phyloP scores from a whole-genome alignment of 2,888 invertebrate genomes.

The Parnassius apollo region DNA sequence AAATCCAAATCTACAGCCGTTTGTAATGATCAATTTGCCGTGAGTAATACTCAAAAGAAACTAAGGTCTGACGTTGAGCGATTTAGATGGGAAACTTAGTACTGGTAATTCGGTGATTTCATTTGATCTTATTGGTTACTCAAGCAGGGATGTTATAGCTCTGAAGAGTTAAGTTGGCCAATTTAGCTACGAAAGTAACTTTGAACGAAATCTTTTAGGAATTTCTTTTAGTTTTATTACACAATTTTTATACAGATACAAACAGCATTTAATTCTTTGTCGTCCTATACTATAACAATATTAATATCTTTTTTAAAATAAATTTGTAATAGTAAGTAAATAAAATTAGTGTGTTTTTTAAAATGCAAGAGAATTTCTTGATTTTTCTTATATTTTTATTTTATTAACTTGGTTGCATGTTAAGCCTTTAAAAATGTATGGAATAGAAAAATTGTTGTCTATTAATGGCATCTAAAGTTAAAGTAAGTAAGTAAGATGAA shows the following conservation, averaged over 20 bases:
- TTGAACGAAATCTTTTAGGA: neutral
- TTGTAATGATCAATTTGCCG: constrained; percentile 28
- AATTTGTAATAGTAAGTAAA: too few species aligned
- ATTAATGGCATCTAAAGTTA: too few species aligned
- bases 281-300: too few species aligned
- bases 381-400: too few species aligned
- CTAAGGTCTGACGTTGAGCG: constrained; percentile 29
- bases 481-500: too few species aligned
- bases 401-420: too few species aligned
- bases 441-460: too few species aligned
- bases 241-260: neutral
- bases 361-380: too few species aligned
- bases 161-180: constrained; percentile 9
- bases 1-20: constrained; percentile 16
- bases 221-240: neutral
- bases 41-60: constrained; percentile 26
- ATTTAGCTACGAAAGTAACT: neutral
- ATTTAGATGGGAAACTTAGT: constrained; percentile 23
- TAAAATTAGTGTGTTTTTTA: too few species aligned
- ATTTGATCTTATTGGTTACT: constrained; percentile 27
- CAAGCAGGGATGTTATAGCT: constrained; percentile 7
- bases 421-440: too few species aligned
- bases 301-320: too few species aligned
- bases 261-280: too few species aligned
- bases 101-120: constrained; percentile 19